Evolutionary conservation across 2,888 invertebrate species (phyloP), one percentile per base, ranked within the genome.

Genomic region (Hydropsyche betteni): DNA sequence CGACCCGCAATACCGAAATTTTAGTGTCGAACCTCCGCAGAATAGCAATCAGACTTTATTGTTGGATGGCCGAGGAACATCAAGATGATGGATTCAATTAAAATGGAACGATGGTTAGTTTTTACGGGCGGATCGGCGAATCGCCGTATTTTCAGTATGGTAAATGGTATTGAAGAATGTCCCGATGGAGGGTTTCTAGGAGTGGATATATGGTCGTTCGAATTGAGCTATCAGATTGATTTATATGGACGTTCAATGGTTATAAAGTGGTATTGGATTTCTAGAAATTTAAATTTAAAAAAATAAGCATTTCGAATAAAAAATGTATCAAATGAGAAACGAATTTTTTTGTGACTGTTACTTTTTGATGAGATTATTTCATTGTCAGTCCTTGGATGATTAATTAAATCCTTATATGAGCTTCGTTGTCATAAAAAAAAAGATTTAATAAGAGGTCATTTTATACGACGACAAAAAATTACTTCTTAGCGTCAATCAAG

Each of bases 11-110:
- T 61, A 33, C 36, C 64, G 34, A 64, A 64, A 34, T 64, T 64
- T 55, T 64, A 64, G 64, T 64, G 64, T 33, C 36, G 64, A 34
- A 64, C 64, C 64, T 36, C 64, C 10, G n/a, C 36, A 6, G 64
- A 64, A 64, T 64, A 10, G 64, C 34, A 64, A 64, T 64, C 34
- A 36, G 8, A 34, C 33, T 36, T 64, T 64, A 64, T 64, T 64
- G 36, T 64, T 64, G 64, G 34, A 12, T 64, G 34, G 33, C 36
- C 64, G 64, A 64, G n/a, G 34, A 33, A 64, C 64, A 34, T 64
- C 64, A n/a, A 36, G 12, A 36, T 10, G 64, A 33, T 36, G 64
- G 34, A 64, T 64, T 64, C 64, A 64, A 64, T 64, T 64, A 64
- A 64, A 64, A 24, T n/a, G 44, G 10, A 44, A 44, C 10, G 44